These are phyloP conservation scores for Ramazzottius varieornatus DNA, from an alignment of 2,888 invertebrate species.

Conservation along the genomic window DNA sequence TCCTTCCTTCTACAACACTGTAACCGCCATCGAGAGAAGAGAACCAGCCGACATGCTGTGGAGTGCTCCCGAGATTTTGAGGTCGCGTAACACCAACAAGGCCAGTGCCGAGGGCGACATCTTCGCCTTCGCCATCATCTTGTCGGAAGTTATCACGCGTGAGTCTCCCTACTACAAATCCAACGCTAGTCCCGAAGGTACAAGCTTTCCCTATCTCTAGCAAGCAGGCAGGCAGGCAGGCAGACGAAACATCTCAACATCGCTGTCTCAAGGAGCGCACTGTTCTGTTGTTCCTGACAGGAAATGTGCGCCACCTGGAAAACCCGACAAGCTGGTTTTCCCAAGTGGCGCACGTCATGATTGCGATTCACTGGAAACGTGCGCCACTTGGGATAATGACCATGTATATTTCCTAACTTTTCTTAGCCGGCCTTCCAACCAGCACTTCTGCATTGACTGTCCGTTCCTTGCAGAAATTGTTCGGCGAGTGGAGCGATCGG, in stretches of 20 bases:
- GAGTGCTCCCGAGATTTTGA: conserved; percentile 15
- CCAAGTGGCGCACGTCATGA: no score
- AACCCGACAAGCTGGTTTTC: not conserved
- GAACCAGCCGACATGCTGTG: conserved; percentile 10
- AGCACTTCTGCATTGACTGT: not conserved
- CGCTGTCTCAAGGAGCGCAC: no score
- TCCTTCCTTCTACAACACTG: not conserved
- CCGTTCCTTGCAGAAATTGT: not conserved
- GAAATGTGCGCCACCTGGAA: not conserved
- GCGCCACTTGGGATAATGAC: no score
- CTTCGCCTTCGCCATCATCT: not conserved
- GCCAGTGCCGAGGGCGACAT: not conserved
- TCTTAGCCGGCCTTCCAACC: no score
- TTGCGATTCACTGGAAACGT: no score
- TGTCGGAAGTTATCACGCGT: not conserved
- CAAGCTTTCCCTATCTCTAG: no score
- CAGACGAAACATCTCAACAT: no score
- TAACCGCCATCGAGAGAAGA: no score
- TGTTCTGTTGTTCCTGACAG: not conserved
- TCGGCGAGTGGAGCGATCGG: not conserved
- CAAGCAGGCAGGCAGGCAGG: no score
- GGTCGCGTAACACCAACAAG: conserved; percentile 9
- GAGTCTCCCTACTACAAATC: not conserved
- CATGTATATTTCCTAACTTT: no score
- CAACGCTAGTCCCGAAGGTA: not conserved